Percentiles rank a stretch among this genome's conserved stretches.
These are phyloP conservation scores for Pedicia rivosa DNA, from an alignment of 2,888 invertebrate genomes.

Conservation along the genomic window DNA sequence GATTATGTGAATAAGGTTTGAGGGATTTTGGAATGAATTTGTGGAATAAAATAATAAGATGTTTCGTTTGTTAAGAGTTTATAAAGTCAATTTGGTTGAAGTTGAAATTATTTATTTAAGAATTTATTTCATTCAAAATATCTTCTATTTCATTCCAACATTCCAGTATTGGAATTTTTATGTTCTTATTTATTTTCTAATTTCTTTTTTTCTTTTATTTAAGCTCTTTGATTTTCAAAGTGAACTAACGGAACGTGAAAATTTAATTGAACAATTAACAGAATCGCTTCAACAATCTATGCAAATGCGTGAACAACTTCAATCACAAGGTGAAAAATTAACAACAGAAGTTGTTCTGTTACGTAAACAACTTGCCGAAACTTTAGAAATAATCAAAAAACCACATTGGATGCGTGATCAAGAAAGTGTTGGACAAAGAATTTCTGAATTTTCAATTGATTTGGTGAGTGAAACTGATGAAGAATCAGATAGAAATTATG, in stretches of 20 bases:
- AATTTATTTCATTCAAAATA: too few species aligned
- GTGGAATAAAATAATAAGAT: too few species aligned
- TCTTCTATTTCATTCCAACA: too few species aligned
- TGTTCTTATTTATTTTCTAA: not conserved
- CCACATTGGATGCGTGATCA: slow-evolving; percentile 20
- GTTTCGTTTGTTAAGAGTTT: too few species aligned
- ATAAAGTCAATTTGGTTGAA: too few species aligned
- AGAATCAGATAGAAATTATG: slow-evolving; percentile 24
- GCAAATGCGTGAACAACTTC: slow-evolving; percentile 41
- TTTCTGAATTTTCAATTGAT: slow-evolving; percentile 31
- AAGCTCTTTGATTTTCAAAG: slow-evolving; percentile 59
- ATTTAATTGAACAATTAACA: slow-evolving; percentile 53
- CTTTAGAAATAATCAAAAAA: slow-evolving; percentile 28
- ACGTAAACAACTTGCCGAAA: slow-evolving; percentile 31
- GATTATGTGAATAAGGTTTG: slow-evolving; percentile 55
- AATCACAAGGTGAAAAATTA: slow-evolving; percentile 42
- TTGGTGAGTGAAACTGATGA: slow-evolving; percentile 29
- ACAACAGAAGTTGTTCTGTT: slow-evolving; percentile 39
- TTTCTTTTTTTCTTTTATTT: slow-evolving; percentile 20
- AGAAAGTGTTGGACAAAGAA: slow-evolving; percentile 25
- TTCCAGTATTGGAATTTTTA: too few species aligned
- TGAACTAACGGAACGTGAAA: slow-evolving; percentile 50
- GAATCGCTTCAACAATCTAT: slow-evolving; percentile 52
- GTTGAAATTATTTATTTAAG: too few species aligned
- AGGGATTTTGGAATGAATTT: too few species aligned